phyloP scores from a whole-genome alignment of 2,113 vertebrate genomes.

The Zosterops lateralis region DNA sequence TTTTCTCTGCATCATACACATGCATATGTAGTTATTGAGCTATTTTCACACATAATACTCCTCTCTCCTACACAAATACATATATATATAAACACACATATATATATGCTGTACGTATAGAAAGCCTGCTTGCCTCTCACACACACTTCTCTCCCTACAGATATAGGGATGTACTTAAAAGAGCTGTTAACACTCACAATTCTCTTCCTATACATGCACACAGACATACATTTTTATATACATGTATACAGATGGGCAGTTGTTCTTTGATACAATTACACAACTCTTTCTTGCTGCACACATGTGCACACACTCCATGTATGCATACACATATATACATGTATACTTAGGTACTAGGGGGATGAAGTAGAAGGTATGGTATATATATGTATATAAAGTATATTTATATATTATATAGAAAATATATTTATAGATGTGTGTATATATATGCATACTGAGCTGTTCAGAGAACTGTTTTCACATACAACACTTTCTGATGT shows the following conservation, averaged over 20 bases:
- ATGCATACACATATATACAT: neutral
- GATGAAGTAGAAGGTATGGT: neutral
- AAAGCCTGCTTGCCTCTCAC: neutral
- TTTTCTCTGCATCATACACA: neutral
- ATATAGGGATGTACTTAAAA: neutral
- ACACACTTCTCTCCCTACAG: neutral
- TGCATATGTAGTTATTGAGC: neutral
- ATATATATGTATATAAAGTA: neutral
- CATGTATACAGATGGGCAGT: neutral
- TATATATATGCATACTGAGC: neutral
- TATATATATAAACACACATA: neutral
- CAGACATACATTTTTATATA: neutral
- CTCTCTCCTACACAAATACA: neutral
- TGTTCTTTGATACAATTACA: neutral
- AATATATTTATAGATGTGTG: neutral
- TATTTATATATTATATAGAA: neutral
- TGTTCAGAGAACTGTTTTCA: neutral
- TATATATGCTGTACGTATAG: neutral
- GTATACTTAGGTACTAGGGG: neutral
- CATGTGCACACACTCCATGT: rapidly evolving
- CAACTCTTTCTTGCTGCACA: neutral
- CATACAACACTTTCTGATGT: neutral
- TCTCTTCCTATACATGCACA: neutral
- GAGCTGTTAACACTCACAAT: neutral
- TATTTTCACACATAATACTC: neutral